A percentile compares a stretch with the other conserved stretches of the same genome.
Evolutionary conservation across 1,140 invertebrate genomes (phyloP).

Genomic region (Globodera ellingtonae): DNA sequence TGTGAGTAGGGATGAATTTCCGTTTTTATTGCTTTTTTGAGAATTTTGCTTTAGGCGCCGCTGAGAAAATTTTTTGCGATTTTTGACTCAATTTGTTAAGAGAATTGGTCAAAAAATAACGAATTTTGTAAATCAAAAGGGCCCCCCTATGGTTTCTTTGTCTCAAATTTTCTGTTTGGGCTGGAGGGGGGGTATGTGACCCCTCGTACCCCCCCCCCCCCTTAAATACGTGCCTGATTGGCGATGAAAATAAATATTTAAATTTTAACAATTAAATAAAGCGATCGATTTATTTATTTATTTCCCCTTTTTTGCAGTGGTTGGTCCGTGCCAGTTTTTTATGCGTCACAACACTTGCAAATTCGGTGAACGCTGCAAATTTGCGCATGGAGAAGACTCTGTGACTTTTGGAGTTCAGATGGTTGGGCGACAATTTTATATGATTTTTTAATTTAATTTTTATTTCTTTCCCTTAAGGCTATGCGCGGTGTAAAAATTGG

Average conservation of each 20-base stretch:
- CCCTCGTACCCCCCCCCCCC: too few species aligned
- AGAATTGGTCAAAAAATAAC: too few species aligned
- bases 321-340: slow-evolving; percentile 21
- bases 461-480: neutral
- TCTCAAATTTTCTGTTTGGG: too few species aligned
- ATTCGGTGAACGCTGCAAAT: slow-evolving; percentile 22
- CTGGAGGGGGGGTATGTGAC: too few species aligned
- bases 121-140: too few species aligned
- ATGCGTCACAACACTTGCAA: slow-evolving; percentile 16
- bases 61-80: too few species aligned
- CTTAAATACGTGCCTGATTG: too few species aligned
- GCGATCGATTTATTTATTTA: neutral
- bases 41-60: too few species aligned
- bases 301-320: neutral
- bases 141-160: too few species aligned
- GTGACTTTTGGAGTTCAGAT: slow-evolving; percentile 20
- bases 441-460: neutral
- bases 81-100: too few species aligned
- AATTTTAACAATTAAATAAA: neutral
- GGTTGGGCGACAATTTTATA: neutral
- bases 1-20: too few species aligned
- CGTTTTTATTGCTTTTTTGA: too few species aligned
- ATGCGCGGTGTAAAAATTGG: neutral
- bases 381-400: slow-evolving; percentile 13
- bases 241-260: neutral